Percentiles rank a stretch among this genome's conserved stretches.
Conservation (phyloP, 2,888 invertebrate species). For the Endomychus coccineus region DNA sequence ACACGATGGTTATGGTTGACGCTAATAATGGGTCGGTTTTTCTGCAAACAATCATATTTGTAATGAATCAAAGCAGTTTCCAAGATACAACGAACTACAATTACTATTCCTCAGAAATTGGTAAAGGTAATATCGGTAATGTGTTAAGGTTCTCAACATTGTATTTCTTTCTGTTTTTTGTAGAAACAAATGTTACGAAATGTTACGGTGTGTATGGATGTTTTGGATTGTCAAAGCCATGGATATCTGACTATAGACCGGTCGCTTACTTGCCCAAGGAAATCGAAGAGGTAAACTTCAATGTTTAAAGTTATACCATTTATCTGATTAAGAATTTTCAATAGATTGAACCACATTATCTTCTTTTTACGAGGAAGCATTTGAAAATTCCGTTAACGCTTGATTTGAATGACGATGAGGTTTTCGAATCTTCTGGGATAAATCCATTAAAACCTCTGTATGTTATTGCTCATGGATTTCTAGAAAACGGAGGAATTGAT, state of each 20-base stretch:
- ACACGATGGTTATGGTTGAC: constrained; percentile 27
- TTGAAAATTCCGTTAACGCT: constrained; percentile 52
- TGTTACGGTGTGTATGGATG: constrained; percentile 78
- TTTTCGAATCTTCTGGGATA: constrained; percentile 56
- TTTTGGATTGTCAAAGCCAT: constrained; percentile 69
- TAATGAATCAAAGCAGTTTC: constrained; percentile 36
- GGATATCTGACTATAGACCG: constrained; percentile 70
- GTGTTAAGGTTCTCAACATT: constrained; percentile 2
- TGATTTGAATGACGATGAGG: constrained; percentile 58
- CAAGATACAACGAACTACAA: constrained; percentile 36
- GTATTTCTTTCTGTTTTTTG: constrained; percentile 17
- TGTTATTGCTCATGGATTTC: constrained; percentile 78
- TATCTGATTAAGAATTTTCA: not conserved
- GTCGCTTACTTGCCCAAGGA: constrained; percentile 71
- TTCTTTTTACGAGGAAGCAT: constrained; percentile 51
- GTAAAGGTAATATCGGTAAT: constrained; percentile 38
- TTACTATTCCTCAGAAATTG: constrained; percentile 40
- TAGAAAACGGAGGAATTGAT: constrained; percentile 71
- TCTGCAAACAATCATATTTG: constrained; percentile 34
- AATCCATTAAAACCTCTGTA: constrained; percentile 59
- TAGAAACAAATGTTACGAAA: constrained; percentile 43
- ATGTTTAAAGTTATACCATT: not conserved
- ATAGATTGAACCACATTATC: constrained; percentile 55
- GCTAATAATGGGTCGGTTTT: constrained; percentile 33
- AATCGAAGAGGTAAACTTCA: constrained; percentile 49